phyloP scores from a whole-genome alignment of 2,797 vertebrate species.

The Trachops cirrhosus region DNA sequence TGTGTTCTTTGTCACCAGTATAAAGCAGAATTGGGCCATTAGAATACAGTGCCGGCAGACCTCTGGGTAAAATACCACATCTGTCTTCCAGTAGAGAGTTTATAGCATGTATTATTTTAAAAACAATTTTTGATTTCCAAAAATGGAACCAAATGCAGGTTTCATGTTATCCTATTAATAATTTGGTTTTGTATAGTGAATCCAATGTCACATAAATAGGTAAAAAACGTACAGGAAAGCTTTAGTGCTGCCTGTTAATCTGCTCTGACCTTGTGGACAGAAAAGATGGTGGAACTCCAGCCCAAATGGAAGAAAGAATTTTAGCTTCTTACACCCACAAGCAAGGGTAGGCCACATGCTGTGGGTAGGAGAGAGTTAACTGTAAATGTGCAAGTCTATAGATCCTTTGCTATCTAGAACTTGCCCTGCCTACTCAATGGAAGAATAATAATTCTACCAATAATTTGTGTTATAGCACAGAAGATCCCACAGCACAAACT shows the following conservation, averaged over 20 bases:
- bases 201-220: neutral
- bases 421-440: neutral
- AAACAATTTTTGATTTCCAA: neutral
- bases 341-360: neutral
- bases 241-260: neutral
- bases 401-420: neutral
- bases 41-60: neutral
- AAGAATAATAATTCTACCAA: neutral
- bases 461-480: neutral
- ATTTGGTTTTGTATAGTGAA: neutral
- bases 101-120: neutral
- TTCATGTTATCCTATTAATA: neutral
- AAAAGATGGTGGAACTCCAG: neutral
- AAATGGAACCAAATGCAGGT: neutral
- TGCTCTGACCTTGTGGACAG: neutral
- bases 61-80: neutral
- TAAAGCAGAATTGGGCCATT: neutral
- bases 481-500: neutral
- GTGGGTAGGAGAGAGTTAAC: neutral
- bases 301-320: neutral
- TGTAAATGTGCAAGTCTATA: neutral
- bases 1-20: neutral
- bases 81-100: neutral
- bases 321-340: neutral
- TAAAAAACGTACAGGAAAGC: neutral